A percentile compares a stretch with the other conserved stretches of the same genome.
These are phyloP conservation scores for Synergus laeviventris DNA, from an alignment of 2,888 invertebrate genomes.

Conservation along the genomic window DNA sequence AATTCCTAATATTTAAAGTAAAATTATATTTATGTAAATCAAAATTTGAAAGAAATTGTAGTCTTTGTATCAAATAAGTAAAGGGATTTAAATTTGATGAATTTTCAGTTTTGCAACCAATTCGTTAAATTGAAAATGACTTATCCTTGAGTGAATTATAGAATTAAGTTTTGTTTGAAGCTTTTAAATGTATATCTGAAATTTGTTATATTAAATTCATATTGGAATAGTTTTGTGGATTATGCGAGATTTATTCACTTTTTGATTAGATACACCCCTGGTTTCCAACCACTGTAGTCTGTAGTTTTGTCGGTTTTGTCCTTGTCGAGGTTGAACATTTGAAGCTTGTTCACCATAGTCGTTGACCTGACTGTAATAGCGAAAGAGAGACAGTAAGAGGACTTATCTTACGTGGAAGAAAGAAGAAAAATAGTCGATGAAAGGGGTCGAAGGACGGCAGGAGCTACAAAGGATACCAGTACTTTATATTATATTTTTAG, in stretches of 20 bases:
- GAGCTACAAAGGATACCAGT: too few species aligned
- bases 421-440: conserved; percentile 19
- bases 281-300: not conserved
- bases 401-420: not conserved
- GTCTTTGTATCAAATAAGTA: not conserved
- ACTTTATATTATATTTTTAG: too few species aligned
- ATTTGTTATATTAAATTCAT: too few species aligned
- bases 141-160: not conserved
- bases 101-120: too few species aligned
- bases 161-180: too few species aligned
- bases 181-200: too few species aligned
- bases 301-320: conserved; percentile 49
- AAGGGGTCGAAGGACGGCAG: conserved; percentile 34
- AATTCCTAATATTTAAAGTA: too few species aligned
- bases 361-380: conserved; percentile 60
- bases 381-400: conserved; percentile 22
- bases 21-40: too few species aligned
- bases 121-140: not conserved
- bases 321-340: conserved; percentile 55
- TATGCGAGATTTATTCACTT: too few species aligned
- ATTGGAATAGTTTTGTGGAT: too few species aligned
- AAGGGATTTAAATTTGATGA: not conserved
- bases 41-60: not conserved
- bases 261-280: not conserved
- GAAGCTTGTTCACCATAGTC: conserved; percentile 56